Evolutionary conservation across 1,140 invertebrate genomes (phyloP).

Genomic region (Plectrocnemia conspersa): DNA sequence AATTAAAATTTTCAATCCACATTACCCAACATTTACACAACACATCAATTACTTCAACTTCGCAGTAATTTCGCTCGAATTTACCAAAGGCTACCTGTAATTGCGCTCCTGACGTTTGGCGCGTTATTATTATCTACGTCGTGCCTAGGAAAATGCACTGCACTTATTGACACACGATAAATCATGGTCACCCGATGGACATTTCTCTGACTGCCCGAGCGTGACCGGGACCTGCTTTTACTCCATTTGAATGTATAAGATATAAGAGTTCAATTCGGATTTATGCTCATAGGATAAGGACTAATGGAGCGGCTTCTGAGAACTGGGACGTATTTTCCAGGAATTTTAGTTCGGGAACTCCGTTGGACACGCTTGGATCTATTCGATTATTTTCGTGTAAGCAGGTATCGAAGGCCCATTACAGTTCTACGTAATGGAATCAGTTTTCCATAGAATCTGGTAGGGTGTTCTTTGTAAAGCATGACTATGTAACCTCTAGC

Average conservation of each 20-base stretch:
- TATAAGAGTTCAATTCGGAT: background rate
- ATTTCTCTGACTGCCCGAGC: conserved; percentile 8
- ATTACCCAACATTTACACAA: too few relatives aligned
- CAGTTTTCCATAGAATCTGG: conserved; percentile 21
- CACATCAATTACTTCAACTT: too few relatives aligned
- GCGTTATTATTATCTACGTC: too few relatives aligned
- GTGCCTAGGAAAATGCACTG: too few relatives aligned
- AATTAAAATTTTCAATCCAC: too few relatives aligned
- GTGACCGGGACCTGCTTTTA: conserved; percentile 8
- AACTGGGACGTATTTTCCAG: background rate
- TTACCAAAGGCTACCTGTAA: too few relatives aligned
- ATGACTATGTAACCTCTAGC: conserved; percentile 23
- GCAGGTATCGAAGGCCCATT: conserved; percentile 10
- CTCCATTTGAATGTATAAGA: conserved; percentile 21
- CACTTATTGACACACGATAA: conserved; percentile 6
- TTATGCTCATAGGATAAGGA: background rate
- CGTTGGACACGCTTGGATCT: too few relatives aligned
- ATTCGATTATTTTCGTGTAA: too few relatives aligned
- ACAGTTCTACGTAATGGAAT: conserved; percentile 22
- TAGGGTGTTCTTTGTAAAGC: conserved; percentile 15
- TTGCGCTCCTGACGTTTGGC: too few relatives aligned
- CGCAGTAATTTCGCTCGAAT: too few relatives aligned
- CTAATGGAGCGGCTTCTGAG: background rate
- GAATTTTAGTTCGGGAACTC: background rate
- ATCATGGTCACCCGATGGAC: background rate